Base-by-base conservation (phyloP, 2,113 vertebrate genomes). In the Atractosteus spatula region DNA sequence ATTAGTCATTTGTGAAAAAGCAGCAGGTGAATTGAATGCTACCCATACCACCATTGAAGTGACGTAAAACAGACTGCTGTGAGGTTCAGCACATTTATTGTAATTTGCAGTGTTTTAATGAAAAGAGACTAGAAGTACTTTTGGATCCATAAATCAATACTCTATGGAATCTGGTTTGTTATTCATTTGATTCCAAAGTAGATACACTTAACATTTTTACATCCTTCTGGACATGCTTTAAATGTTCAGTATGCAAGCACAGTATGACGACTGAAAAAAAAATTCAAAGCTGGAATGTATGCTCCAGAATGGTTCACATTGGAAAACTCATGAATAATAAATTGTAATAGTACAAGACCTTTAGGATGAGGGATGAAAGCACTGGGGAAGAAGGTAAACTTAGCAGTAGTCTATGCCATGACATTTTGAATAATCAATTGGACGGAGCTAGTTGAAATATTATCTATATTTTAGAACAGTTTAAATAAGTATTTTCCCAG, bases 381-480 rank as follows among this genome's bases (percentile, higher is more conserved):
- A 3, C 54, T 29, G 64, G 74, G 67, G 44, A 68, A 73, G 76
- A 81, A 76, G 80, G 79, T 81, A 81, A 75, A 75, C 62, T 78
- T 74, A 71, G 64, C 69, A 79, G 78, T 11, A 73, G 71, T 70
- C 71, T 62, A 55, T 69, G 71, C 62, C 62, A 71, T 80, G 80
- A 76, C 80, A 81, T 81, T 76, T 75, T 72, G 70, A 71, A 65
- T 57, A 68, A 81, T 82, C 68, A 68, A 79, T 75, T 73, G 56
- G 62, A 64, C 54, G 66, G 7, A 51, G 62, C 68, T 72, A 62
- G 74, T 7, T 74, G 76, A 78, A 55, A 79, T 79, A 80, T 76
- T 55, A 75, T 81, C 71, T 79, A 70, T 42, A 74, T 73, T 79
- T 81, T 81, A 74, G 71, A 70, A 62, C 54, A 16, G 66, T 45